These are phyloP conservation scores for Neoniphon sammara DNA, from an alignment of 2,797 vertebrate genomes.

Conservation along the genomic window DNA sequence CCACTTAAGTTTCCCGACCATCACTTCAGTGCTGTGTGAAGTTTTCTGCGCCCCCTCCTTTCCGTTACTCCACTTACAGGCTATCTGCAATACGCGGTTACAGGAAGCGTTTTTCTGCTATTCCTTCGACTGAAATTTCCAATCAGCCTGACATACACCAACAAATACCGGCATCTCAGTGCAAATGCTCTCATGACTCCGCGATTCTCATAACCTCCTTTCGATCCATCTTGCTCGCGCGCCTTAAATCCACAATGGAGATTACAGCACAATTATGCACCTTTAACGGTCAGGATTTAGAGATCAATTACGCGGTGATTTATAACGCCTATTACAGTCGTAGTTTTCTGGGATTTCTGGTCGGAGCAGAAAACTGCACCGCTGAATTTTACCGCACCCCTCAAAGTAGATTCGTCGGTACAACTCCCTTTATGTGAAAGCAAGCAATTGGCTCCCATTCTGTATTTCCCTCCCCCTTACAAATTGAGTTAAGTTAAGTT, in stretches of 20 bases:
- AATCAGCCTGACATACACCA: slow-evolving; percentile 49
- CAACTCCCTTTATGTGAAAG: slow-evolving; percentile 61
- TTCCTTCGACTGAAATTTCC: slow-evolving; percentile 74
- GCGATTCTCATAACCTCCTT: slow-evolving; percentile 54
- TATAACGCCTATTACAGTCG: slow-evolving; percentile 13
- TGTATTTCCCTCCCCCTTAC: slow-evolving; percentile 15
- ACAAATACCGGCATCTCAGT: slow-evolving; percentile 60
- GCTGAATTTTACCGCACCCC: background rate
- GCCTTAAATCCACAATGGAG: slow-evolving; percentile 35
- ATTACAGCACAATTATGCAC: slow-evolving; percentile 35
- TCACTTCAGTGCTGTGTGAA: slow-evolving; percentile 56
- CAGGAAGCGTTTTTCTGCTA: slow-evolving; percentile 73
- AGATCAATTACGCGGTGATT: slow-evolving; percentile 48
- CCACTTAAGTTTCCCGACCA: slow-evolving; percentile 64
- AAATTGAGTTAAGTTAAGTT: background rate
- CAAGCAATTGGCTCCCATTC: slow-evolving; percentile 47
- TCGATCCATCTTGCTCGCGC: slow-evolving; percentile 40
- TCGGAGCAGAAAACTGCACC: slow-evolving; percentile 4
- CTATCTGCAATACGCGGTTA: slow-evolving; percentile 69
- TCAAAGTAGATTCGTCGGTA: slow-evolving; percentile 33
- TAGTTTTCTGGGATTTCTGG: slow-evolving; percentile 17
- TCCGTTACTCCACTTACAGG: slow-evolving; percentile 71
- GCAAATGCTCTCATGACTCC: slow-evolving; percentile 53
- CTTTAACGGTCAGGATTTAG: slow-evolving; percentile 42
- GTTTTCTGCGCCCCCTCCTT: slow-evolving; percentile 54